phyloP scores from a whole-genome alignment of 2,113 vertebrate genomes.

The Theropithecus gelada region DNA sequence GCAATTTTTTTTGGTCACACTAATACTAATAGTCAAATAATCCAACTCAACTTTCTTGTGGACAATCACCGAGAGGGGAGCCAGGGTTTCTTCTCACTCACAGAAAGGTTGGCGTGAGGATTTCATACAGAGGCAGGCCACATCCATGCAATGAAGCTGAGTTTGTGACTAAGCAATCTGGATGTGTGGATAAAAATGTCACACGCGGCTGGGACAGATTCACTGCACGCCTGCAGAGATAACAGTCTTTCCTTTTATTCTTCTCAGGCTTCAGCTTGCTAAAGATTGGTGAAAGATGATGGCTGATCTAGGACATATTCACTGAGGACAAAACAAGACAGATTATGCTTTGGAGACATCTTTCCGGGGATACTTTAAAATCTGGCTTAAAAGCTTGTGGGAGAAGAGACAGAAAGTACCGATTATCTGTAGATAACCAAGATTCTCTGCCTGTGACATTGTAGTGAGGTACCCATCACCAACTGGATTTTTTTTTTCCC shows the following conservation, averaged over 20 bases:
- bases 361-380: not conserved
- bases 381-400: not conserved
- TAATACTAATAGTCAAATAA: not conserved
- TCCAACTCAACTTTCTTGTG: not conserved
- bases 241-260: not conserved
- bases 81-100: not conserved
- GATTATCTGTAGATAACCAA: fast-evolving
- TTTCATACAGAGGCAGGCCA: not conserved
- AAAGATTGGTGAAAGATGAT: not conserved
- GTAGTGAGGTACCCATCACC: not conserved
- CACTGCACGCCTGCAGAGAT: not conserved
- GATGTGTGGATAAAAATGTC: not conserved
- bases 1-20: not conserved
- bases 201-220: not conserved
- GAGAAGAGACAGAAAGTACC: not conserved
- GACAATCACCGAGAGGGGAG: not conserved
- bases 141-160: not conserved
- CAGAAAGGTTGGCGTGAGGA: not conserved
- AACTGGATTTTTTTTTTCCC: fast-evolving
- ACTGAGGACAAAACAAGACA: not conserved
- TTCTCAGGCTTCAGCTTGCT: not conserved
- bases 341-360: not conserved
- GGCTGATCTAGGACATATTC: not conserved
- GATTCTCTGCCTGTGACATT: not conserved
- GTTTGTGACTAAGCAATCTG: not conserved